Percentiles rank a stretch among this genome's conserved stretches.
These are phyloP conservation scores for Dendroctonus ponderosae DNA, from an alignment of 1,140 invertebrate species.

Conservation along the genomic window DNA sequence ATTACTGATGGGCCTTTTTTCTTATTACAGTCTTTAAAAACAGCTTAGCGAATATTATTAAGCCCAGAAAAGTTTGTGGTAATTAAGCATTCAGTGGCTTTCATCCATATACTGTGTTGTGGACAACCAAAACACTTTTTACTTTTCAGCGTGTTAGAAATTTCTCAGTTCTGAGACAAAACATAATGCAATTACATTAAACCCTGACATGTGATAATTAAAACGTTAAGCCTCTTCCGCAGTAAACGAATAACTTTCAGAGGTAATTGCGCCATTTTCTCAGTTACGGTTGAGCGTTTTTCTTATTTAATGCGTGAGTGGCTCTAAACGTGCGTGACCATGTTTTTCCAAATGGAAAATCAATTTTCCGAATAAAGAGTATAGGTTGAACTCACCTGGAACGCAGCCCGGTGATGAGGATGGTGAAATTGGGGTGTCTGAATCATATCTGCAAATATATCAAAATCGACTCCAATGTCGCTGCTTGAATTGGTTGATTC, in stretches of 20 bases:
- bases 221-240: constrained; percentile 9
- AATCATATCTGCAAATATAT: constrained; percentile 61
- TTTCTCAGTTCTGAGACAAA: too few relatives aligned
- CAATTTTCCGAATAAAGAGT: constrained; percentile 1
- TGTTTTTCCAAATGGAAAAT: not conserved
- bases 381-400: constrained; percentile 55
- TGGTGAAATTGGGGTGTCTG: constrained; percentile 66
- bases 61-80: too few relatives aligned
- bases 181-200: not conserved
- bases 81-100: too few relatives aligned
- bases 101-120: too few relatives aligned
- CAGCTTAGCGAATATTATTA: too few relatives aligned
- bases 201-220: constrained; percentile 2
- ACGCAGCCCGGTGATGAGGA: constrained; percentile 58
- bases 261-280: not conserved
- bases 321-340: constrained; percentile 4
- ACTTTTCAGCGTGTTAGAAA: too few relatives aligned
- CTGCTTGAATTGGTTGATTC: constrained; percentile 2
- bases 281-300: constrained; percentile 16
- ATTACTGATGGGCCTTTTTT: too few relatives aligned
- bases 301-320: constrained; percentile 21
- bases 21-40: too few relatives aligned
- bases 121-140: too few relatives aligned
- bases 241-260: not conserved
- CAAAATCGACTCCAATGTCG: constrained; percentile 51